Evolutionary conservation across 2,113 vertebrate genomes (phyloP).

Genomic region (Phrynocephalus versicolor): DNA sequence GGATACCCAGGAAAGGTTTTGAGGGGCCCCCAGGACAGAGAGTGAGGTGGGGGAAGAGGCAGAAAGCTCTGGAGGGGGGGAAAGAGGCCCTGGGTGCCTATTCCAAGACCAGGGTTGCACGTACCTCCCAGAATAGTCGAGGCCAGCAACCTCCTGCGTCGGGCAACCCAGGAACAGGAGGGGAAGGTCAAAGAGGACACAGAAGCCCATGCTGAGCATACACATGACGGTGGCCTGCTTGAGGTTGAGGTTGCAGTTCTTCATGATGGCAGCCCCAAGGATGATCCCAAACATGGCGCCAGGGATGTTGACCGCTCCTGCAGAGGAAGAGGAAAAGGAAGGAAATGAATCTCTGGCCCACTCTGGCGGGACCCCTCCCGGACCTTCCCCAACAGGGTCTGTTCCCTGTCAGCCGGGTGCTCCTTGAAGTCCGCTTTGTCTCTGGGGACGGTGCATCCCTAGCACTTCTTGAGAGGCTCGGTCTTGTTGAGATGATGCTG

Average conservation of each 20-base stretch:
- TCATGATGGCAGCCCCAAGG: conserved; percentile 83
- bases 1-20: neutral
- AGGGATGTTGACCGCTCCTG: conserved; percentile 83
- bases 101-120: accelerated
- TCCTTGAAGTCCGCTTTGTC: too few species aligned
- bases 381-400: too few species aligned
- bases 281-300: conserved; percentile 84
- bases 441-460: too few species aligned
- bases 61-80: too few species aligned
- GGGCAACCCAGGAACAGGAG: conserved; percentile 89
- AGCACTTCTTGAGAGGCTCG: too few species aligned
- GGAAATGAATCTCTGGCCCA: neutral
- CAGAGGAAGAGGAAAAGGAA: neutral
- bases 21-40: too few species aligned
- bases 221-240: conserved; percentile 76
- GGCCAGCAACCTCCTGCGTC: conserved; percentile 76
- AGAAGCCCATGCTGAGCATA: conserved; percentile 67
- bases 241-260: conserved; percentile 78
- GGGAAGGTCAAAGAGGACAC: conserved; percentile 74
- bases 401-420: too few species aligned
- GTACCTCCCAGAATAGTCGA: conserved; percentile 61
- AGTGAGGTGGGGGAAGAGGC: too few species aligned
- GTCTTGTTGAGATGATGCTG: too few species aligned
- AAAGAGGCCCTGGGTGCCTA: too few species aligned
- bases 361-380: neutral